Base-by-base conservation (phyloP, 2,113 vertebrate genomes). In the Neotoma lepida region DNA sequence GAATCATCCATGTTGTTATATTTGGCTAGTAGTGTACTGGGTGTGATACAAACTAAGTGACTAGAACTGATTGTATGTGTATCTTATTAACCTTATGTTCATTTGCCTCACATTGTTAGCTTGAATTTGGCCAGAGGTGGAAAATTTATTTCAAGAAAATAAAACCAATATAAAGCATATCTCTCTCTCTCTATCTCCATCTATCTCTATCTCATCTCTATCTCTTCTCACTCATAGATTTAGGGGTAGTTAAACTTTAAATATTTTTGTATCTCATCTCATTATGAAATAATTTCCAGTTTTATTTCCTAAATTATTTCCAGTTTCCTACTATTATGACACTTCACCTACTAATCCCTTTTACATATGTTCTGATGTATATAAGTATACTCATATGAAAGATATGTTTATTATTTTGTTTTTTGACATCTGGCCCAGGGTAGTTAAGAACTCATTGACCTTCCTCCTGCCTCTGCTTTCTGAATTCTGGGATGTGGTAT, bases 101-200 rank as follows among this genome's bases (percentile, higher is more conserved):
- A 44, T 6, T 85, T n/a, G 46, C 18, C 82, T 95, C 87, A 87
- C 33, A 87, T 56, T 93, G 63, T 49, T 64, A 90, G 20, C 22
- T 78, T 96, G 41, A 94, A 76, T 92, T 85, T 94, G 41, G 10
- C 33, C 7, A 61, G 66, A 9, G 15, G 15, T 35, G 18, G 14
- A 92, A 6, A 35, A 54, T 88, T 95, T 85, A 58, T 49, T 46
- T 13, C 41, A 84, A 28, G n/a, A 68, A 88, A 68, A 76, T 44
- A 18, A n/a, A 12, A 85, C 85, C 85, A 54, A 22, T 18, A 46
- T 39, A 89, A 71, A 89, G 63, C 33, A 63, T 24, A 44, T 28
- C 20, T 71, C 63, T 86, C 76, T 26, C 10, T 35, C 6, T 78
- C 26, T 49, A 6, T 76, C 24, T 76, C 44, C 46, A 26, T 46